Evolutionary conservation across 2,888 invertebrate genomes (phyloP).

Genomic region (Euspilapteryx auroguttella): DNA sequence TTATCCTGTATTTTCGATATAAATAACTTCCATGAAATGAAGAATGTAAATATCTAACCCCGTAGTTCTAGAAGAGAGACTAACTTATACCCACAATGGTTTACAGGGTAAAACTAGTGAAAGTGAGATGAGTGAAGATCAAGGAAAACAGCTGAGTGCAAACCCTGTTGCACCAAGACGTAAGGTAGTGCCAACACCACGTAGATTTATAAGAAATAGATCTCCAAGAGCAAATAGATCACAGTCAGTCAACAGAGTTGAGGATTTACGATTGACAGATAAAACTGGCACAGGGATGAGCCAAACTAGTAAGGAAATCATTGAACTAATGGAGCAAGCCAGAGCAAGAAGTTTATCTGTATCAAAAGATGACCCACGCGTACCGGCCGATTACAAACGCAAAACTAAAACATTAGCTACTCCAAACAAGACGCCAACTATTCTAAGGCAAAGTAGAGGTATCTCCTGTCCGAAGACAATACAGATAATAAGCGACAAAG

Average conservation of each 20-base stretch:
- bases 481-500: constrained; percentile 49
- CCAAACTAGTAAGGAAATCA: constrained; percentile 47
- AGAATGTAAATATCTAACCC: constrained; percentile 22
- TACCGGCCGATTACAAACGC: constrained; percentile 28
- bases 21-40: constrained; percentile 12
- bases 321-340: constrained; percentile 49
- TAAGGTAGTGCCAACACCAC: constrained; percentile 38
- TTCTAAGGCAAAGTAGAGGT: constrained; percentile 28
- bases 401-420: constrained; percentile 52
- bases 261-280: constrained; percentile 27
- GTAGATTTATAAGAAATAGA: constrained; percentile 40
- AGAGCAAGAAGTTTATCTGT: constrained; percentile 51
- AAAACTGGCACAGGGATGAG: constrained; percentile 42
- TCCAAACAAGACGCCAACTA: constrained; percentile 48
- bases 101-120: constrained; percentile 61
- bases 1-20: constrained; percentile 35
- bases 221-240: constrained; percentile 54
- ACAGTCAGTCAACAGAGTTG: constrained; percentile 55
- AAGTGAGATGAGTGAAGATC: constrained; percentile 61
- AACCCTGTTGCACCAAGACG: constrained; percentile 22
- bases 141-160: constrained; percentile 23
- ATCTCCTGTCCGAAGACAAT: constrained; percentile 57
- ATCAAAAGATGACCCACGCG: constrained; percentile 48
- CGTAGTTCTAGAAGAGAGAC: constrained; percentile 19
- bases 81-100: constrained; percentile 37